Evolutionary conservation across 2,888 invertebrate genomes (phyloP), one percentile per base, ranked within the genome.

Genomic region (Myopa tessellatipennis): DNA sequence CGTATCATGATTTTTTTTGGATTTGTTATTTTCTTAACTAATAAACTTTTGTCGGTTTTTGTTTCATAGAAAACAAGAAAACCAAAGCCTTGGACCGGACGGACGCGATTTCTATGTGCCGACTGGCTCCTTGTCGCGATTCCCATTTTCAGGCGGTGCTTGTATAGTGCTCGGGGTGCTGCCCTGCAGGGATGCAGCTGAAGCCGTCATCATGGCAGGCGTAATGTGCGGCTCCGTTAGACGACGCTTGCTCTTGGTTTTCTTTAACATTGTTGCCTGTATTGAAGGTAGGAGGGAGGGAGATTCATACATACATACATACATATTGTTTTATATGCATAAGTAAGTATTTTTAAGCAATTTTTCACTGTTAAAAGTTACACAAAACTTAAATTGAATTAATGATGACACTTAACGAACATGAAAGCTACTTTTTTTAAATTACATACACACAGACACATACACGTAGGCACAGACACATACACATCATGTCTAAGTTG

Each of bases 211-310:
- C 50, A 85, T 86, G 81, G 89, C 88, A 80, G 90, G 89, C 78
- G 92, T 91, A 91, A 94, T 94, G 91, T 93, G 93, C 87, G 94
- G 94, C 91, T 95, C 95, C 85, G 95, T 95, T 89, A 96, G 95
- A 86, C 96, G 95, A 90, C 98, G 94, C 92, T 97, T 98, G 93
- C 98, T 97, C 94, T 98, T 99, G 92, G 95, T 95, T 95, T 99
- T 99, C 95, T 98, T 98, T 94, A 99, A 93, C 99, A 99, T 99
- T 91, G 98, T 99, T 90, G 99, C 99, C 99, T 99, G 93, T 84
- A 85, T 85, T 81, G 79, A 75, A 76, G 52, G 74, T 40, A 65
- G 60, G 38, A 65, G 8, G 52, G 74, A 16, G 52, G 72, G 36
- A 14, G 10, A 34, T 8, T 45, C 10, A 10, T 45, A 45, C 45